phyloP scores from a whole-genome alignment of 2,113 vertebrate genomes.

The Hippocampus guttulatus region DNA sequence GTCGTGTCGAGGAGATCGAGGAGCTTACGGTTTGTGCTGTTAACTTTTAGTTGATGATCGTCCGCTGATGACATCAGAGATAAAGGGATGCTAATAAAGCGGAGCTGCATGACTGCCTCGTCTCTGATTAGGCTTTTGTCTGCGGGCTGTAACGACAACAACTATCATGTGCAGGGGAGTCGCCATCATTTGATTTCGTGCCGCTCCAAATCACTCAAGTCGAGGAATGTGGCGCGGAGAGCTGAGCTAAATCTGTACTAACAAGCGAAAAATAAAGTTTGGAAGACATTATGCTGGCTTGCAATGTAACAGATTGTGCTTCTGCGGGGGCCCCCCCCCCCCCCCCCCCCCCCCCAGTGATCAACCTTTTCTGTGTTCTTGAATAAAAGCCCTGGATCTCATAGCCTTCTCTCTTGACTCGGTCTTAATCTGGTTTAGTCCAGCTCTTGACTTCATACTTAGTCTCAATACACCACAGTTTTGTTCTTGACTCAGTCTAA shows the following conservation, averaged over 20 bases:
- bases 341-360: too few species aligned
- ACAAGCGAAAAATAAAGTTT: constrained; percentile 11
- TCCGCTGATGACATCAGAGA: constrained; percentile 70
- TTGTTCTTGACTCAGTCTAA: too few species aligned
- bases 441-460: too few species aligned
- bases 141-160: constrained; percentile 52
- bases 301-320: not conserved
- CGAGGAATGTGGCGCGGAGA: constrained; percentile 11
- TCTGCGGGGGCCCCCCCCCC: too few species aligned
- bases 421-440: too few species aligned
- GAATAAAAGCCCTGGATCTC: not conserved
- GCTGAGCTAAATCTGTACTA: constrained; percentile 17
- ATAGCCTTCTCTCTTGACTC: too few species aligned
- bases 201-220: constrained; percentile 22
- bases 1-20: constrained; percentile 62
- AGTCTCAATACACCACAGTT: too few species aligned
- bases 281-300: not conserved
- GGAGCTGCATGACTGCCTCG: constrained; percentile 40
- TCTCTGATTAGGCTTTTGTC: constrained; percentile 56
- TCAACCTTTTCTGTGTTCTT: not conserved
- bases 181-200: constrained; percentile 34
- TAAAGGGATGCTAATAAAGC: constrained; percentile 67
- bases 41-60: constrained; percentile 71
- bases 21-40: constrained; percentile 69
- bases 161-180: constrained; percentile 34